phyloP scores from a whole-genome alignment of 2,888 invertebrate species.

The Pyrgus malvae region DNA sequence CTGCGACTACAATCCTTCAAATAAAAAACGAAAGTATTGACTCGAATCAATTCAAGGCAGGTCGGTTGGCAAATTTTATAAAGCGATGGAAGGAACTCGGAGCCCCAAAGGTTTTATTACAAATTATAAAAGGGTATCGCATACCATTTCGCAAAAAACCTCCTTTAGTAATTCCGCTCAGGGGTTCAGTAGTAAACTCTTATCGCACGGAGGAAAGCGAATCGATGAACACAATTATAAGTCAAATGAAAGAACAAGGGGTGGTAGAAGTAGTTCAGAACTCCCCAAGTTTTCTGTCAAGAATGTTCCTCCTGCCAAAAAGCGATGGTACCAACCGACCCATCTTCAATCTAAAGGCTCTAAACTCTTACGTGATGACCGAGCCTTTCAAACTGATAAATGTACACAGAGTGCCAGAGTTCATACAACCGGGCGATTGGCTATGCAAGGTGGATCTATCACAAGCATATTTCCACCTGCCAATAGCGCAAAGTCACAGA shows the following conservation, averaged over 20 bases:
- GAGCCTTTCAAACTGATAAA: not conserved
- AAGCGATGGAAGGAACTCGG: constrained; percentile 12
- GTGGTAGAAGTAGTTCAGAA: constrained; percentile 6
- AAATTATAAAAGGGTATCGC: constrained; percentile 24
- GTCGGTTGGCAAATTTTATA: not conserved
- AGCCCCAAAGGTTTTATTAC: constrained; percentile 9
- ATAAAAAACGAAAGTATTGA: constrained; percentile 6
- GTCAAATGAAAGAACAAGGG: constrained; percentile 26
- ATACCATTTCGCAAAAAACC: constrained; percentile 23
- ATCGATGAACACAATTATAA: constrained; percentile 8
- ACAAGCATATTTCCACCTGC: constrained; percentile 35
- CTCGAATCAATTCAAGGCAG: constrained; percentile 11
- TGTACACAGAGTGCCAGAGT: not conserved
- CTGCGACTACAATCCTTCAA: not conserved
- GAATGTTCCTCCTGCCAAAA: constrained; percentile 31
- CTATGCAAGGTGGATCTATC: constrained; percentile 35
- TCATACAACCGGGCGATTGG: constrained; percentile 26
- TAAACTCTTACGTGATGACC: constrained; percentile 27
- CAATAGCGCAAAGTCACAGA: constrained; percentile 27
- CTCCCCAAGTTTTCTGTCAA: constrained; percentile 19
- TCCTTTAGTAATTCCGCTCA: constrained; percentile 15
- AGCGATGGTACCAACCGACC: constrained; percentile 31
- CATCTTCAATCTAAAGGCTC: constrained; percentile 33
- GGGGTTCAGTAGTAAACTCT: not conserved
- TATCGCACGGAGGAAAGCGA: not conserved